phyloP scores from a whole-genome alignment of 2,797 vertebrate species.

The Danio choprae region DNA sequence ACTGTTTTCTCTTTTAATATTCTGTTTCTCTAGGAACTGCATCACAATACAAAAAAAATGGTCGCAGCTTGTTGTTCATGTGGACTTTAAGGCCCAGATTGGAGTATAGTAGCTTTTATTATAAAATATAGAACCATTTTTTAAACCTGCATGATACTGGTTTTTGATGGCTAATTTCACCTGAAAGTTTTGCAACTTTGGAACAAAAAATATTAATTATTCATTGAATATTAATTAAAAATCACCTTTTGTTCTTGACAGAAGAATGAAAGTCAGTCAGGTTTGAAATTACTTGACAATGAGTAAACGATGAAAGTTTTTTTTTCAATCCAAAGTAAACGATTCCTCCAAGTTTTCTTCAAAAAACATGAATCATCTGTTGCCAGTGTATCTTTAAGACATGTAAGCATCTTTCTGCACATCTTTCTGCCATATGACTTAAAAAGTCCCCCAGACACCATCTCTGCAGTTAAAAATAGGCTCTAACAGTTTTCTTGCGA shows the following conservation, averaged over 20 bases:
- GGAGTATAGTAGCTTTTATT: too few species aligned
- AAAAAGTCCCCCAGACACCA: slow-evolving; percentile 7
- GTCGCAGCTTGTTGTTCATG: too few species aligned
- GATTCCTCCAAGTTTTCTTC: neutral
- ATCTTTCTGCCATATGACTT: neutral
- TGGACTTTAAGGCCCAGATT: too few species aligned
- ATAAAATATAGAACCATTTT: too few species aligned
- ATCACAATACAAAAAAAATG: too few species aligned
- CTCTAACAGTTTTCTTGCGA: slow-evolving; percentile 16
- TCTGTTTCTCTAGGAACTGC: too few species aligned
- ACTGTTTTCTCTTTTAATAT: too few species aligned
- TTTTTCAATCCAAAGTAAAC: neutral
- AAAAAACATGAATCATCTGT: neutral
- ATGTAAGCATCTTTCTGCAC: neutral
- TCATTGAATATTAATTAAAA: neutral
- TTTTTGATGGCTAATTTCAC: too few species aligned
- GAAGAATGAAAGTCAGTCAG: neutral
- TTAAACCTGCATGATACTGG: too few species aligned
- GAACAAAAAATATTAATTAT: too few species aligned
- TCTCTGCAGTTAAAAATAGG: slow-evolving; percentile 10
- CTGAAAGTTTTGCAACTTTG: too few species aligned
- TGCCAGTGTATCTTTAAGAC: neutral
- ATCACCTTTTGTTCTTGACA: neutral
- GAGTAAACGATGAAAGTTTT: neutral
- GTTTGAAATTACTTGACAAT: neutral